Conservation (phyloP, 2,888 invertebrate genomes). For the Nematopogon swammerdamellus region DNA sequence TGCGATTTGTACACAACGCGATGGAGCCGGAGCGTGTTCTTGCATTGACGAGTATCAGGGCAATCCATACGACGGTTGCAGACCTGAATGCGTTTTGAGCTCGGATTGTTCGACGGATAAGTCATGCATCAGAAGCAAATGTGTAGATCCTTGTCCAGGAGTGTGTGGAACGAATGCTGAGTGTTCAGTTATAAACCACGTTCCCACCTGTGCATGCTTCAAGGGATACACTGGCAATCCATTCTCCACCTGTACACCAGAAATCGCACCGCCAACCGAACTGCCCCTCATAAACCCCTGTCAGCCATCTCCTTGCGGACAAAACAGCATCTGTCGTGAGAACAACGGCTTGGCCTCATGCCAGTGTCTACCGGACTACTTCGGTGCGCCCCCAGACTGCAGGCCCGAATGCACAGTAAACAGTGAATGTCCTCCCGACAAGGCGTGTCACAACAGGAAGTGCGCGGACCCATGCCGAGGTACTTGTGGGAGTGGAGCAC, state of each 20-base stretch:
- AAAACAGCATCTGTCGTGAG: conserved; percentile 73
- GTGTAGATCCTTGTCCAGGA: conserved; percentile 82
- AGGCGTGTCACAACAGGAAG: conserved; percentile 73
- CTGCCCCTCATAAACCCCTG: conserved; percentile 58
- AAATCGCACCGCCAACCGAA: conserved; percentile 23
- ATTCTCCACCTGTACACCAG: conserved; percentile 35
- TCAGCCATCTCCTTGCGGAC: conserved; percentile 72
- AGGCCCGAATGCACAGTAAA: conserved; percentile 75
- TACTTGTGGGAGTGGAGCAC: conserved; percentile 67
- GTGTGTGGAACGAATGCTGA: conserved; percentile 80
- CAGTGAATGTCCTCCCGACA: conserved; percentile 71
- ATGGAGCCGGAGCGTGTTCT: conserved; percentile 76
- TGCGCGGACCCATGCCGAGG: conserved; percentile 78
- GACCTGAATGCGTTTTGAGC: conserved; percentile 84
- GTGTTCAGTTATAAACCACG: conserved; percentile 80
- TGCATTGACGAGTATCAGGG: conserved; percentile 80
- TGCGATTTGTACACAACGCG: conserved; percentile 72
- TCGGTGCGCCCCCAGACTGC: conserved; percentile 70
- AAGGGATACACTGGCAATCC: conserved; percentile 75
- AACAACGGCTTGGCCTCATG: conserved; percentile 72
- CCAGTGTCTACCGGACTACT: conserved; percentile 64
- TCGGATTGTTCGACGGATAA: conserved; percentile 81
- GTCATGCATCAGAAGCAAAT: conserved; percentile 80
- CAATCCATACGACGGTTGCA: conserved; percentile 82
- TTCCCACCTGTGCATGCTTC: conserved; percentile 79